phyloP scores from a whole-genome alignment of 2,113 vertebrate species.

The Urocynchramus pylzowi region DNA sequence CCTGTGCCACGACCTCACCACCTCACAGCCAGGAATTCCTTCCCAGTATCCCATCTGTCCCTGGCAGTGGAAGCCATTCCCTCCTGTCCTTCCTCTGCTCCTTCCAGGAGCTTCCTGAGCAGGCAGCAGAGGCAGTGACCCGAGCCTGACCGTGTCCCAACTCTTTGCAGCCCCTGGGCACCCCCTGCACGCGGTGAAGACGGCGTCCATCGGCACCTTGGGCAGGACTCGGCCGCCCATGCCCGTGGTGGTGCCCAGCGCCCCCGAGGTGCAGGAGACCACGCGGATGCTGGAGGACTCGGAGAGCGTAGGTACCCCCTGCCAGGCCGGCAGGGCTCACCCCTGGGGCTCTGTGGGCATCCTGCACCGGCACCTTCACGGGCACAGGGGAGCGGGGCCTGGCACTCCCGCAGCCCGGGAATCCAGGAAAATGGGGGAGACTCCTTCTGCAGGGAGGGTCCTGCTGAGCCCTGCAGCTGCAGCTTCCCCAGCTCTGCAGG shows the following conservation, averaged over 20 bases:
- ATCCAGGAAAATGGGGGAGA: fast-evolving
- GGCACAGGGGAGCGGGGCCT: background rate
- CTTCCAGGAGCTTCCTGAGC: background rate
- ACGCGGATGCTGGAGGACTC: slow-evolving; percentile 92
- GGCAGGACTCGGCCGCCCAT: slow-evolving; percentile 90
- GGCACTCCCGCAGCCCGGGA: background rate
- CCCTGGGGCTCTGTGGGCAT: fast-evolving
- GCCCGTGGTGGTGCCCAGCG: slow-evolving; percentile 90
- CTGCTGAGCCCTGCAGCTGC: background rate
- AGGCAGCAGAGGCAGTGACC: background rate
- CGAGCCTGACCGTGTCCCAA: background rate
- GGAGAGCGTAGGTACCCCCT: slow-evolving; percentile 84
- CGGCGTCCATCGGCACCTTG: slow-evolving; percentile 91
- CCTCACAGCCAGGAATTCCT: fast-evolving
- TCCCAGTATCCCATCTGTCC: fast-evolving
- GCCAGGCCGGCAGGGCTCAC: background rate
- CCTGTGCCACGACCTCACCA: background rate
- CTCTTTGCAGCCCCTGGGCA: slow-evolving; percentile 74
- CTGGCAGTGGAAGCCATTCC: background rate
- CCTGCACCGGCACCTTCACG: background rate
- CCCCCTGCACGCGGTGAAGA: slow-evolving; percentile 89
- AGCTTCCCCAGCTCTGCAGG: background rate
- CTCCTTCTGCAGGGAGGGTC: background rate
- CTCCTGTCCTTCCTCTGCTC: background rate
- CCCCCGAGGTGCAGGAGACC: slow-evolving; percentile 89